Evolutionary conservation across 1,140 invertebrate genomes (phyloP).

Genomic region (Anoplolepis gracilipes): DNA sequence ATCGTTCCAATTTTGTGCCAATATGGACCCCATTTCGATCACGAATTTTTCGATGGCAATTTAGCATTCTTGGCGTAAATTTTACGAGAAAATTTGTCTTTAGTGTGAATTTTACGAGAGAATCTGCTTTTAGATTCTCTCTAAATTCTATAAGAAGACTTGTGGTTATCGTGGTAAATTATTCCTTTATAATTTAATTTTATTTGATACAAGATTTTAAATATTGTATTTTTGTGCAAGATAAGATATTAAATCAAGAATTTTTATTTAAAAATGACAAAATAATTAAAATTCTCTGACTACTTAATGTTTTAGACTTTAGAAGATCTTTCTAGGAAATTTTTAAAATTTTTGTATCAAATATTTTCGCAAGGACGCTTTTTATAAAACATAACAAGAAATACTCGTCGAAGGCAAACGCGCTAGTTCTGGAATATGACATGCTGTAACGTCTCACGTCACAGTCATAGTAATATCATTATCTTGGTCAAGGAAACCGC

Average conservation of each 20-base stretch:
- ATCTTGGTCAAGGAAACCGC: constrained; percentile 40
- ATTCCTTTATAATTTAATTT: neutral
- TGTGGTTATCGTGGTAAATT: neutral
- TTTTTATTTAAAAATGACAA: neutral
- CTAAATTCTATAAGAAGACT: neutral
- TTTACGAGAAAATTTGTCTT: neutral
- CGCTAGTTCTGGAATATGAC: neutral
- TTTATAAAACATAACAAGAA: neutral
- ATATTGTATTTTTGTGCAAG: neutral
- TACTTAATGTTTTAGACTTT: neutral
- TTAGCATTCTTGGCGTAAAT: neutral
- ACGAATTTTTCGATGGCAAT: neutral
- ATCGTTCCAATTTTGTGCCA: constrained; percentile 14
- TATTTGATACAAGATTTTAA: neutral
- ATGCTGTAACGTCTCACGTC: constrained; percentile 13
- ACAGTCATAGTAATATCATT: constrained; percentile 22
- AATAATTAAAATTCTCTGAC: neutral
- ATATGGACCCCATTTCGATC: neutral
- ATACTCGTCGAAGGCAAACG: neutral
- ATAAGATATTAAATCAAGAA: neutral
- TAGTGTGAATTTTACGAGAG: neutral
- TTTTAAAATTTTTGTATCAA: neutral
- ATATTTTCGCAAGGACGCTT: neutral
- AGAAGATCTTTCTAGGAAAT: neutral
- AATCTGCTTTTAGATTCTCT: neutral